These are phyloP conservation scores for Drosophila birchii DNA, from an alignment of 2,888 invertebrate species.

Conservation along the genomic window DNA sequence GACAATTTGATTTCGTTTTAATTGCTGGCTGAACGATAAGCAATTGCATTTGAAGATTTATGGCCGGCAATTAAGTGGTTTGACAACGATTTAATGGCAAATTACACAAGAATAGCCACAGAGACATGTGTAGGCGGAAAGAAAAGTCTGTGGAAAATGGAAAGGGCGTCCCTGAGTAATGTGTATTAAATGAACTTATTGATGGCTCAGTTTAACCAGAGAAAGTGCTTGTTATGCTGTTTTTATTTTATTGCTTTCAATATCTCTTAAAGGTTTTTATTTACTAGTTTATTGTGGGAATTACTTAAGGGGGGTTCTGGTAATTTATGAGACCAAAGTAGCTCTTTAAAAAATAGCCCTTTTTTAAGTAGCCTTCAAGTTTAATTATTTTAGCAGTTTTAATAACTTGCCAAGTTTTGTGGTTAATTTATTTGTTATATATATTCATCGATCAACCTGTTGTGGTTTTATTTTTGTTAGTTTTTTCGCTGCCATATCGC, in stretches of 20 bases:
- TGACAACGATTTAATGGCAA: constrained; percentile 48
- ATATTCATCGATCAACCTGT: constrained; percentile 20
- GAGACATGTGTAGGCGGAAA: constrained; percentile 34
- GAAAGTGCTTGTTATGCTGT: not conserved
- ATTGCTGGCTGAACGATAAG: constrained; percentile 57
- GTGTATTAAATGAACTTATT: constrained; percentile 34
- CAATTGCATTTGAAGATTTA: constrained; percentile 61
- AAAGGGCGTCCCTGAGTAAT: constrained; percentile 14
- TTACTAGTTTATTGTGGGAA: not conserved
- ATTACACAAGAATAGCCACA: constrained; percentile 42
- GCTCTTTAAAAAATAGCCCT: not conserved
- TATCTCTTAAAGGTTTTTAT: not conserved
- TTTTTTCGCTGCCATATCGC: constrained; percentile 43
- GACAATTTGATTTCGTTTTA: constrained; percentile 65
- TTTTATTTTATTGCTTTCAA: not conserved
- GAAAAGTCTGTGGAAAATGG: constrained; percentile 1
- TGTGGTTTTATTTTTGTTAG: constrained; percentile 6
- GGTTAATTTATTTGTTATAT: constrained; percentile 13
- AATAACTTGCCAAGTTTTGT: not conserved
- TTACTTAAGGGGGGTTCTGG: not conserved
- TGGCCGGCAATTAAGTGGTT: constrained; percentile 57
- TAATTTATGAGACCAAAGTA: not conserved
- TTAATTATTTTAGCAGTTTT: not conserved
- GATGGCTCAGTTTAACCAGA: constrained; percentile 1
- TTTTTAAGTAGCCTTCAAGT: not conserved